Evolutionary conservation across 1,140 invertebrate genomes (phyloP).

Genomic region (Leptinotarsa defecta): DNA sequence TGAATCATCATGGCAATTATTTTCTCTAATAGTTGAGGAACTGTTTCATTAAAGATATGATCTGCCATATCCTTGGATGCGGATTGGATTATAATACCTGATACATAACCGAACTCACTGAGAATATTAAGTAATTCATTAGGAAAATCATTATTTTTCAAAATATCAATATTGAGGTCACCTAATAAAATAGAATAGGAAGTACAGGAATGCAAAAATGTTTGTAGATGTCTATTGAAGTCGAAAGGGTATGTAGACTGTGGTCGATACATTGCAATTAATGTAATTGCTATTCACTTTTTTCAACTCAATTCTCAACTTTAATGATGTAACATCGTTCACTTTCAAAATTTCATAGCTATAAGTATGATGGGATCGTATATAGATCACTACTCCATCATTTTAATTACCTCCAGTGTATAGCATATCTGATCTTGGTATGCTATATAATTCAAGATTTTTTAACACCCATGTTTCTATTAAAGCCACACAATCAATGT

Average conservation of each 20-base stretch:
- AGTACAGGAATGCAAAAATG: background rate
- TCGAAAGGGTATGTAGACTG: background rate
- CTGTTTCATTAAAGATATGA: too few relatives aligned
- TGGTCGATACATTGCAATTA: background rate
- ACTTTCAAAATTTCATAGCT: background rate
- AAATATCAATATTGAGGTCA: slow-evolving; percentile 1
- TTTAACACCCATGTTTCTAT: slow-evolving; percentile 4
- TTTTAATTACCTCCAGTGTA: slow-evolving; percentile 1
- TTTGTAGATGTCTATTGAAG: background rate
- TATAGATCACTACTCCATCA: slow-evolving; percentile 10
- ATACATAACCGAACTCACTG: slow-evolving; percentile 20
- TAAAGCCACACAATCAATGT: background rate
- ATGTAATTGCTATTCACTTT: background rate
- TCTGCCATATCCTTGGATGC: background rate
- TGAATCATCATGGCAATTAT: too few relatives aligned
- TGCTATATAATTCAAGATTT: background rate
- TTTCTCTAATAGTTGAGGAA: too few relatives aligned
- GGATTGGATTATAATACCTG: slow-evolving; percentile 1
- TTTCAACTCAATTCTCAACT: background rate
- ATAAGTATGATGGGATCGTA: background rate
- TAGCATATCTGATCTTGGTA: background rate
- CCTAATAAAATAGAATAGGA: background rate
- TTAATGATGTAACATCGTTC: background rate
- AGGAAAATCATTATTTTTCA: background rate
- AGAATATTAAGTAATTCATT: slow-evolving; percentile 20